Evolutionary conservation across 2,113 vertebrate species (phyloP), one percentile per base, ranked within the genome.

Genomic region (Mugil cephalus): DNA sequence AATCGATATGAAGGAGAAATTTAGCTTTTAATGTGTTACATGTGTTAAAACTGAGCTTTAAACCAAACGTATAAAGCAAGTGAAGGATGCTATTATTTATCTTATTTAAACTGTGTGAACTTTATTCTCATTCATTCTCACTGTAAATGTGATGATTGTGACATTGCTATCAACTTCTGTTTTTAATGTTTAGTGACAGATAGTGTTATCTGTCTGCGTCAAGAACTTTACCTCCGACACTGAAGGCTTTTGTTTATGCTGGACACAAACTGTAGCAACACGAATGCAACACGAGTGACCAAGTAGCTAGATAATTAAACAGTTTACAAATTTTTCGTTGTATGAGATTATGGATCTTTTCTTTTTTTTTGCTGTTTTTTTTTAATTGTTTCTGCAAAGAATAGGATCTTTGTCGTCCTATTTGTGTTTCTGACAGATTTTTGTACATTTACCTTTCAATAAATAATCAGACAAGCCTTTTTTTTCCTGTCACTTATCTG

Each of bases 371-470:
- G n/a, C n/a, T n/a, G n/a, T n/a, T n/a, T n/a, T n/a, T n/a, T n/a
- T n/a, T n/a, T n/a, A n/a, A n/a, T n/a, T n/a, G n/a, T n/a, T n/a
- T n/a, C n/a, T n/a, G n/a, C n/a, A n/a, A n/a, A n/a, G n/a, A n/a
- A n/a, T n/a, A n/a, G n/a, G n/a, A n/a, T n/a, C n/a, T n/a, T 52
- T 66, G 13, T 54, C 8, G 46, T 65, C 52, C 15, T 15, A 21
- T 62, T 53, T 55, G 30, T 60, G 10, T 58, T 17, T 19, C 6
- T 40, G 24, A 38, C 2, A 59, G 3, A 60, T 40, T 15, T 46
- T 54, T 74, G 14, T 35, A n/a, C 3, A 10, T 52, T 51, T 18
- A 56, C 6, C 38, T 70, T 52, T 47, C 2, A 87, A 73, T 79
- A 80, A 78, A 85, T 17, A 0, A 50, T 19, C 2, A 19, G 11